Evolutionary conservation across 2,113 vertebrate species (phyloP), one percentile per base, ranked within the genome.

Genomic region (Psilopsiagon aymara): DNA sequence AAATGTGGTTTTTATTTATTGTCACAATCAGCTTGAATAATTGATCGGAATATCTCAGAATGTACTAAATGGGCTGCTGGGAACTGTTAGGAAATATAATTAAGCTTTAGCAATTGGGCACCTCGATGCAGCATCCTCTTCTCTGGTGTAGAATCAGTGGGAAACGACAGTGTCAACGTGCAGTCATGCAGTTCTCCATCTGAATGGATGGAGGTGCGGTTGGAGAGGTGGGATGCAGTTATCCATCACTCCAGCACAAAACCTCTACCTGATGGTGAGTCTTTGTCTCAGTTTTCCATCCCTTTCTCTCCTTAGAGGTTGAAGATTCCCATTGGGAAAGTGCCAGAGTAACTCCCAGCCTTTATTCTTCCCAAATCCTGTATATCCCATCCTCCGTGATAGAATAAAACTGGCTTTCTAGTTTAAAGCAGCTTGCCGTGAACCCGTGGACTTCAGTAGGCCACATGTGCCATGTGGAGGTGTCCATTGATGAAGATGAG

Each of bases 1-100:
- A 96, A 93, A 62, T 64, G 79, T 73, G 35, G 88, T 89, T 91
- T 93, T n/a, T 88, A 91, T 95, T 96, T 95, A 92, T 96, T 95
- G 96, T 11, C 74, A 79, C n/a, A 52, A 95, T 90, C 46, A 39
- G 25, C 88, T 35, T 97, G 85, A 96, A 97, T 97, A 95, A 96
- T 97, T 95, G 53, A 97, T 94, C 29, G 55, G 71, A 52, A 60
- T 88, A 86, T 86, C 94, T 95, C 79, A 60, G 92, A 81, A 95
- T 66, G 88, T 57, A 39, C n/a, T 87, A 97, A 97, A 87, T 79
- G 91, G 95, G 41, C 96, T 80, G 81, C 83, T 92, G 96, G 95
- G 97, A 97, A 46, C 77, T 5, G 28, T 90, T 81, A 79, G 76
- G 16, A 63, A 84, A 83, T 86, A 76, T 82, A 92, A 94, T 92